Base-by-base conservation (phyloP, 2,113 vertebrate genomes). In the Eurystomus gularis region DNA sequence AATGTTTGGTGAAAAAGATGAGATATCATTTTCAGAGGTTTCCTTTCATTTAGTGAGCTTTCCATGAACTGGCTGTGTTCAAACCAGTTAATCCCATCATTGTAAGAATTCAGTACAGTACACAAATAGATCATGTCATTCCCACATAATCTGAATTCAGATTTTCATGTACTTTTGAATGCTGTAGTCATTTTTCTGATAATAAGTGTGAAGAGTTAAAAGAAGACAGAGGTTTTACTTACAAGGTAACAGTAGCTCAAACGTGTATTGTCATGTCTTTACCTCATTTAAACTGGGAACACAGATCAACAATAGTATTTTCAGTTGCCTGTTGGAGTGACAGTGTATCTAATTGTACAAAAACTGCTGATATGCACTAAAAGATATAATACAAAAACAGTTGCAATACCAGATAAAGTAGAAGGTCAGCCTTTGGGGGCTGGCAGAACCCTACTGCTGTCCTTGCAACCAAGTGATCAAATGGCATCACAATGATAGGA, bases 311-410 rank as follows among this genome's bases (percentile, higher is more conserved):
- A 55, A 7, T 44, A 26, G n/a, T 91, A 52, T 82, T 92, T 72
- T 39, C 31, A 70, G 71, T 25, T 94, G 82, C 69, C 80, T 94
- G 83, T 81, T 60, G 82, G 12, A 65, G 33, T 29, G 77, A 46
- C 51, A 97, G 60, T 71, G 37, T 71, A 40, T 70, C 93, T 94
- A 80, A 89, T 61, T 49, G 76, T 79, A 93, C 71, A 93, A 93
- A 77, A 85, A 48, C 12, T 37, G 73, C 52, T 71, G 51, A 37
- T 14, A 8, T 0, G 7, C 24, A 19, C 37, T 37, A 46, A 10
- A 78, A 68, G 65, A 31, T 6, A 7, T 0, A 28, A 68, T 0
- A 4, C 40, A 84, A 7, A 9, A 48, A 16, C 11, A n/a, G 17
- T 55, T 68, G 14, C 7, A 62, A 13, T 5, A 80, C 17, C 20